Base-by-base conservation (phyloP, 2,888 invertebrate genomes). In the Adelphocoris suturalis region DNA sequence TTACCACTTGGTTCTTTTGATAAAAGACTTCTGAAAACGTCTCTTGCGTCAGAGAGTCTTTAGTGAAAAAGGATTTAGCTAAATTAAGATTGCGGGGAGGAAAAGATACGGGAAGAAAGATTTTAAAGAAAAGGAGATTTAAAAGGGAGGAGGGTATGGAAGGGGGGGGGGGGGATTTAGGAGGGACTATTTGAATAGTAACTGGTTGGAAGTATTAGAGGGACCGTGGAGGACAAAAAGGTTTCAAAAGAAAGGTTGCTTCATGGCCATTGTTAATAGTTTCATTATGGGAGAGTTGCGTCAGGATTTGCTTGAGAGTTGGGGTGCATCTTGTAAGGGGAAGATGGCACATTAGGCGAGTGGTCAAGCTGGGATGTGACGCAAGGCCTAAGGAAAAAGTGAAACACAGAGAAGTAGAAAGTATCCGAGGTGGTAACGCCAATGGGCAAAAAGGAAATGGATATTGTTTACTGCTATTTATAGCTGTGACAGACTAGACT, bases 261-360 rank as follows among this genome's bases (percentile, higher is more conserved):
- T 61, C 61, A 61, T n/a, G 61, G 61, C 61, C 19, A 61, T 61
- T 61, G 61, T 61, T 19, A 19, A 61, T 61, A 61, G 61, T 61
- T 61, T 61, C 61, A 61, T 61, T 61, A 61, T 61, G 19, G 19
- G 61, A 7, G 19, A 19, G n/a, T 61, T 61, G 61, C 61, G 61
- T 61, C 61, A 61, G 61, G 11, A 61, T 61, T 61, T n/a, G 61
- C 61, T 19, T 61, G 61, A n/a, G n/a, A 61, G n/a, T 61, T 61
- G 61, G 61, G 61, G 61, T 61, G 61, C 61, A 61, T 61, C 61
- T 61, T n/a, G n/a, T 61, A 61, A 61, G 61, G 61, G 61, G 61
- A 61, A 61, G 61, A 61, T 61, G 61, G 61, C 1, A 61, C 61
- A 61, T 61, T 61, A 61, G 61, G 61, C 61, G 61, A 19, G 19